Percentiles rank a stretch among this genome's conserved stretches.
phyloP scores from a whole-genome alignment of 2,113 vertebrate genomes.

The Chrysemys picta region DNA sequence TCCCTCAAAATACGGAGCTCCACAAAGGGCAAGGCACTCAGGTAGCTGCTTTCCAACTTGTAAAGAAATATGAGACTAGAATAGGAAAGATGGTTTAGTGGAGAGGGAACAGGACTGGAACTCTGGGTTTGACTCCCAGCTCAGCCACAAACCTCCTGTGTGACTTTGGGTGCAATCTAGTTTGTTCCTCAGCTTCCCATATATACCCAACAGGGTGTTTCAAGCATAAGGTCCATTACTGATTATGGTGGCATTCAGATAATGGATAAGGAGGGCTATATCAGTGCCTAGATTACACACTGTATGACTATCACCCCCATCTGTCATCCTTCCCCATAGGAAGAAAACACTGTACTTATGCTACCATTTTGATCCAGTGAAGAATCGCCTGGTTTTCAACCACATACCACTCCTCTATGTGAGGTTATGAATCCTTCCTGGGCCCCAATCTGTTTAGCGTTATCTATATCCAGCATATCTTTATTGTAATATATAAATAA shows the following conservation, averaged over 20 bases:
- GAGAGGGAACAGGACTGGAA: not conserved
- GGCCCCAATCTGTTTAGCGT: not conserved
- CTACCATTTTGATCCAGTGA: not conserved
- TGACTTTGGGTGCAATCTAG: not conserved
- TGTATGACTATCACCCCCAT: not conserved
- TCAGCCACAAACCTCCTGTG: not conserved
- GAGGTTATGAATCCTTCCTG: not conserved
- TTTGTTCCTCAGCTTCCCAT: not conserved
- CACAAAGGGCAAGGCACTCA: not conserved
- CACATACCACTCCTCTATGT: not conserved
- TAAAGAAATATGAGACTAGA: not conserved
- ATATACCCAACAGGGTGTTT: not conserved
- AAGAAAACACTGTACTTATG: accelerated
- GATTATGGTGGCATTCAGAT: not conserved
- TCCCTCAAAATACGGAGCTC: not conserved
- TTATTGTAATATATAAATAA: not conserved
- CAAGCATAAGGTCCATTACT: not conserved
- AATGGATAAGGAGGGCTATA: not conserved
- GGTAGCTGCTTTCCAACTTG: not conserved
- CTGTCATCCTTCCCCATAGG: not conserved
- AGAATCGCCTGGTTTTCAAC: not conserved
- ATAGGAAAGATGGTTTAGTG: not conserved
- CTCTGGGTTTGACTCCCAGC: not conserved
- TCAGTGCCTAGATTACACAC: not conserved
- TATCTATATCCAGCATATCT: not conserved